Conservation (phyloP, 2,888 invertebrate species). For the Brachyopa scutellaris region DNA sequence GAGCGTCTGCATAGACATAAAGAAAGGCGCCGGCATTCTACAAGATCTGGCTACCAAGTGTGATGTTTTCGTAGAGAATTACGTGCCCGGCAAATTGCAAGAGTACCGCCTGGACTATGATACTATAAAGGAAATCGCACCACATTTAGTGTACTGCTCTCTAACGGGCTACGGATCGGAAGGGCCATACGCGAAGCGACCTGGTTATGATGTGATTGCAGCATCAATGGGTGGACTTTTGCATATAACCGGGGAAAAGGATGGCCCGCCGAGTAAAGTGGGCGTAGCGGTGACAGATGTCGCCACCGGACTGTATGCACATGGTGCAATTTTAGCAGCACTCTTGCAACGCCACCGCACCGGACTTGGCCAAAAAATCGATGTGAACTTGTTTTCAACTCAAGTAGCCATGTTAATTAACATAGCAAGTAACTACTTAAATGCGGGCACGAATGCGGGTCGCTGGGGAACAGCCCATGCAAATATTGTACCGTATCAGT, state of each 20-base stretch:
- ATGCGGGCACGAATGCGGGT: conserved; percentile 89
- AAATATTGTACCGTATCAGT: conserved; percentile 97
- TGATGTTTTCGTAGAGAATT: conserved; percentile 97
- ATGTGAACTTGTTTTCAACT: conserved; percentile 96
- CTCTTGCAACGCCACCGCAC: conserved; percentile 89
- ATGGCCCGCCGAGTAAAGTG: conserved; percentile 93
- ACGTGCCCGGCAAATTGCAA: conserved; percentile 93
- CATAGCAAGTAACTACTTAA: conserved; percentile 94
- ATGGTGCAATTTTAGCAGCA: conserved; percentile 96
- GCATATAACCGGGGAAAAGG: conserved; percentile 92
- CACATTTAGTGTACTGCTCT: conserved; percentile 94
- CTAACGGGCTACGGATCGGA: conserved; percentile 94
- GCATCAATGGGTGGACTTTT: conserved; percentile 95
- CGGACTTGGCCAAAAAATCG: conserved; percentile 94
- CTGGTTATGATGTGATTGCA: conserved; percentile 98
- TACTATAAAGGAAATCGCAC: conserved; percentile 86
- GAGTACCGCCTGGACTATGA: conserved; percentile 91
- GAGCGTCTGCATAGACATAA: conserved; percentile 94
- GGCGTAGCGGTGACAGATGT: conserved; percentile 97
- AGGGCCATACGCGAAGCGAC: conserved; percentile 92
- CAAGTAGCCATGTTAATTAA: conserved; percentile 95
- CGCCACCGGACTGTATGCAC: conserved; percentile 96
- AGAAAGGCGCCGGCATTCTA: conserved; percentile 87
- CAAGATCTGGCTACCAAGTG: conserved; percentile 88
- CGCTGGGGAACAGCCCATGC: conserved; percentile 97